Evolutionary conservation across 2,113 vertebrate species (phyloP).

Genomic region (Cromileptes altivelis): DNA sequence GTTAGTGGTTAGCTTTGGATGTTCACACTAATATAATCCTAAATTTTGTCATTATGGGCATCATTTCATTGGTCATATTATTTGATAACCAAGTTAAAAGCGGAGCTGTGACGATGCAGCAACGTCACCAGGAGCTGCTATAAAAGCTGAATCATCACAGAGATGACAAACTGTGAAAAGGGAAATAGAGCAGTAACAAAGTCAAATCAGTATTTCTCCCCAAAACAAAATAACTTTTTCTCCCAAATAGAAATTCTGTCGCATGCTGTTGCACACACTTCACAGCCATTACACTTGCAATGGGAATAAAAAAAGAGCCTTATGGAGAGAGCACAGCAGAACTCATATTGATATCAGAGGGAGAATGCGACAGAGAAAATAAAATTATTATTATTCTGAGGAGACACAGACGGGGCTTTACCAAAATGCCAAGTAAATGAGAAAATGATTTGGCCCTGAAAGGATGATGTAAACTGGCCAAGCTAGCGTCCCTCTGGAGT

Average conservation of each 20-base stretch:
- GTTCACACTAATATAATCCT: too few species aligned
- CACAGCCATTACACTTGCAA: not conserved
- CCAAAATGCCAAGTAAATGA: not conserved
- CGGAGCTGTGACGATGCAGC: not conserved
- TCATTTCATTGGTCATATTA: too few species aligned
- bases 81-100: too few species aligned
- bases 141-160: not conserved
- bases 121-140: not conserved
- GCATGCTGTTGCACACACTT: not conserved
- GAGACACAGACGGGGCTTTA: not conserved
- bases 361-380: too few species aligned
- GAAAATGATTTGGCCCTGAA: conserved; percentile 5
- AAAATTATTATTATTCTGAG: not conserved
- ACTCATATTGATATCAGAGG: not conserved
- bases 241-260: not conserved
- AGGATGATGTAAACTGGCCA: not conserved
- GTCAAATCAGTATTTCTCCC: not conserved
- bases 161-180: not conserved
- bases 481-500: not conserved
- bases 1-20: too few species aligned
- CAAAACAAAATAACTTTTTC: not conserved
- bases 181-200: not conserved
- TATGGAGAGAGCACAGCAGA: not conserved
- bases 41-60: too few species aligned
- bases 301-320: not conserved